Percentiles rank a stretch among this genome's conserved stretches.
Evolutionary conservation across 1,140 invertebrate genomes (phyloP).

Genomic region (Dreissena polymorpha): DNA sequence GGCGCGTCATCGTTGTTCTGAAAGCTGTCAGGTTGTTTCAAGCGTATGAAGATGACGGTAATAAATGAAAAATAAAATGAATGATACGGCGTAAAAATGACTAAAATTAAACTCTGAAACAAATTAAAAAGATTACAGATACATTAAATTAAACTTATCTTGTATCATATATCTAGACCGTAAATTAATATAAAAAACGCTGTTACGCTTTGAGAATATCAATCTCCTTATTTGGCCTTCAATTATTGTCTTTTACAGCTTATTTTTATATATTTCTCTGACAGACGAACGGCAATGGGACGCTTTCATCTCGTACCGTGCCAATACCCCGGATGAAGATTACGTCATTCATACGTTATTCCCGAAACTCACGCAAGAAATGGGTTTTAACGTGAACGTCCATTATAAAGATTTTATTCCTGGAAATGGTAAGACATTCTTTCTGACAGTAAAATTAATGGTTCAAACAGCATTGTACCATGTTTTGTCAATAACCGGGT

Average conservation of each 20-base stretch:
- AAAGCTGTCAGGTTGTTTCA: slow-evolving; percentile 69
- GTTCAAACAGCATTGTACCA: too few relatives aligned
- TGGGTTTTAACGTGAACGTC: slow-evolving; percentile 64
- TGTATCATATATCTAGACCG: not conserved
- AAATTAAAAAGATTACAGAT: too few relatives aligned
- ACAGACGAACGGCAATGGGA: slow-evolving; percentile 66
- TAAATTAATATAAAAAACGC: not conserved
- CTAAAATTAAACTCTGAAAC: not conserved
- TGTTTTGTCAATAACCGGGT: too few relatives aligned
- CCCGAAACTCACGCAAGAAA: slow-evolving; percentile 59
- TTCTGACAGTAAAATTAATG: not conserved
- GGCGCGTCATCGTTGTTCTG: slow-evolving; percentile 66
- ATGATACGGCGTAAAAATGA: not conserved
- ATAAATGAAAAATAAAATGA: not conserved
- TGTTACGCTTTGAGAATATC: not conserved
- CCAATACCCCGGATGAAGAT: slow-evolving; percentile 57
- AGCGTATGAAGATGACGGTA: slow-evolving; percentile 70
- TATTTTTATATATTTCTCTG: slow-evolving; percentile 21
- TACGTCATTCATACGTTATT: slow-evolving; percentile 62
- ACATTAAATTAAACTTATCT: not conserved
- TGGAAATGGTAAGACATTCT: slow-evolving; percentile 60
- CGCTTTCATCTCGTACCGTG: slow-evolving; percentile 66
- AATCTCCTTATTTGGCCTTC: not conserved
- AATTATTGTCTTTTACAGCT: not conserved
- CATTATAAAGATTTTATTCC: slow-evolving; percentile 65